These are phyloP conservation scores for Oryzias sinensis DNA, from an alignment of 2,797 vertebrate species.

Conservation along the genomic window DNA sequence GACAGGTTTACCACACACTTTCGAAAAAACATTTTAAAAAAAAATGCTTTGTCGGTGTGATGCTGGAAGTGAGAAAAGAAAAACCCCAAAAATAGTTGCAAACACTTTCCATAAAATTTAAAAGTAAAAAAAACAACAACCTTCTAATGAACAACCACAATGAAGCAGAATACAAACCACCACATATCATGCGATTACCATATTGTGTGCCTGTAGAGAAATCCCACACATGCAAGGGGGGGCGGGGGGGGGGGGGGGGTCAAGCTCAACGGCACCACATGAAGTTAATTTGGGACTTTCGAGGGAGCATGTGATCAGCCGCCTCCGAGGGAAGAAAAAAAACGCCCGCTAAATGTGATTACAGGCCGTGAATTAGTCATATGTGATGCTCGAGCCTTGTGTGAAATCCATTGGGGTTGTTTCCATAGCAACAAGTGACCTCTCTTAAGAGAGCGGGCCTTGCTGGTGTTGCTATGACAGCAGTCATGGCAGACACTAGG, in stretches of 20 bases:
- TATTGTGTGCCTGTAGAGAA: neutral
- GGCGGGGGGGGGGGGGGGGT: no score
- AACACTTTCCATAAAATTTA: neutral
- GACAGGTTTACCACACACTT: slow-evolving; percentile 80
- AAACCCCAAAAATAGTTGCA: neutral
- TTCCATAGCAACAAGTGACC: slow-evolving; percentile 60
- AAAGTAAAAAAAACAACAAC: neutral
- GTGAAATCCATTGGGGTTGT: slow-evolving; percentile 45
- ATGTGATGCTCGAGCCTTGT: slow-evolving; percentile 17
- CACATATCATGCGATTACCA: neutral
- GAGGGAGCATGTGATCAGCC: slow-evolving; percentile 23
- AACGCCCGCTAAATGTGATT: slow-evolving; percentile 40
- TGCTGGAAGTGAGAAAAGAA: neutral
- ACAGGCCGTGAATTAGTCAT: slow-evolving; percentile 22
- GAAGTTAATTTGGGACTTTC: slow-evolving; percentile 19
- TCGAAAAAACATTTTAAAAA: neutral
- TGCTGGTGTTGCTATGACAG: slow-evolving; percentile 54
- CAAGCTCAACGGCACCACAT: neutral
- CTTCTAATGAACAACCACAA: no score
- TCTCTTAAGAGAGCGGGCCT: slow-evolving; percentile 39
- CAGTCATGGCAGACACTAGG: slow-evolving; percentile 28
- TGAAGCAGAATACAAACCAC: neutral
- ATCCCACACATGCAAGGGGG: no score
- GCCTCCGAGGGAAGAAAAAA: slow-evolving; percentile 6
- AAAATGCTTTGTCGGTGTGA: neutral